Conservation (phyloP, 2,888 invertebrate species). For the Schizotus pectinicornis region DNA sequence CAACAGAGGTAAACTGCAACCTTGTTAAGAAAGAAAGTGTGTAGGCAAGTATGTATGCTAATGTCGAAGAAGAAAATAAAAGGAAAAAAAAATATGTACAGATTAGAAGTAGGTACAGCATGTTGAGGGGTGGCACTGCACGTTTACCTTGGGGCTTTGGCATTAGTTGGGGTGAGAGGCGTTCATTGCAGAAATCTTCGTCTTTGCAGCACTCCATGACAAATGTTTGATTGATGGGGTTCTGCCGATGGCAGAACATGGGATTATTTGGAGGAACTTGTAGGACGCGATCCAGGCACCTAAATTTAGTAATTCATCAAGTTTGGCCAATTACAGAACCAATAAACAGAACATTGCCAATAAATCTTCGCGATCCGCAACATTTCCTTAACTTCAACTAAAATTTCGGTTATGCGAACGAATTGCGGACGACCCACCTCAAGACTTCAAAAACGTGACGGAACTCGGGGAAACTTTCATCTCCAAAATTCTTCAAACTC, state of each 20-base stretch:
- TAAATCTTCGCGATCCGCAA: slow-evolving; percentile 55
- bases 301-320: slow-evolving; percentile 67
- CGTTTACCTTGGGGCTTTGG: slow-evolving; percentile 71
- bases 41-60: slow-evolving; percentile 24
- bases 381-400: background rate
- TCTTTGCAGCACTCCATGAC: slow-evolving; percentile 83
- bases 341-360: slow-evolving; percentile 37
- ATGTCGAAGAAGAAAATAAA: slow-evolving; percentile 27
- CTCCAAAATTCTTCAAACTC: background rate
- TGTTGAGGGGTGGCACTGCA: slow-evolving; percentile 25
- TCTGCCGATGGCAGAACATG: slow-evolving; percentile 80
- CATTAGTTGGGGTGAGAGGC: slow-evolving; percentile 72
- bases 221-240: slow-evolving; percentile 76
- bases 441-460: no score
- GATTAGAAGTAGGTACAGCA: background rate
- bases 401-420: background rate
- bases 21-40: slow-evolving; percentile 23
- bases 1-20: slow-evolving; percentile 20
- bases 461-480: background rate
- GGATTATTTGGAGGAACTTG: slow-evolving; percentile 81
- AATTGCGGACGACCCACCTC: background rate
- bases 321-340: slow-evolving; percentile 53
- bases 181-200: slow-evolving; percentile 76
- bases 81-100: slow-evolving; percentile 35
- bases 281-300: slow-evolving; percentile 78